Base-by-base conservation (phyloP, 2,888 invertebrate species). In the Ichneumoninae sp. region DNA sequence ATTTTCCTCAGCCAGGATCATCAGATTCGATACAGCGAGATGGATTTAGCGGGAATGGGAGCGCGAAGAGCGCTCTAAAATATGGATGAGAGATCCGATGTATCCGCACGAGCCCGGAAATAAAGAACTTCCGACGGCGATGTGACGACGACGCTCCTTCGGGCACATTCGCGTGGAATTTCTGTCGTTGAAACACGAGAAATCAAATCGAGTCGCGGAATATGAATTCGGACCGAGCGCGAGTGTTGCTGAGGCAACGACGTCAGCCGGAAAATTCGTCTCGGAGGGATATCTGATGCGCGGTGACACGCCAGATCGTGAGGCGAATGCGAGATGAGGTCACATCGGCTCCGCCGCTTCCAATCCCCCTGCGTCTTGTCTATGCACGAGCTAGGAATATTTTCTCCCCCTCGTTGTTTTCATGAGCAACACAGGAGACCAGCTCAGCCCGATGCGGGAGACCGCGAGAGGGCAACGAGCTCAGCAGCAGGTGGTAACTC, bases 251-350 rank as follows among this genome's bases (percentile, higher is more conserved):
- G 57, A 44, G 77, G 69, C 54, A 33, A 60, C 71, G 50, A 71
- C 71, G 71, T 52, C 22, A 54, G 63, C 79, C 63, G 52, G 73
- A 86, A 85, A 83, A 68, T 70, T 73, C 78, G 71, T 77, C 73
- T 71, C 78, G 81, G 63, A 78, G 44, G 81, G 83, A 74, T 81
- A 78, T 85, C 83, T 83, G 83, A 83, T 81, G 75, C 78, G 70
- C 70, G 86, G 63, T 83, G 86, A 83, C 86, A 82, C 52, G 79
- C 40, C 73, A 63, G 79, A 76, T 83, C 83, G 86, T 86, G 81
- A 81, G 79, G 54, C 54, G 83, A 86, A 86, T 86, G 79, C 73
- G 26, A 66, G 50, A 78, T 52, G 66, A 47, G 68, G 65, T 71
- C 74, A 54, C 30, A 65, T 19, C 22, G 16, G 7, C 30, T 16